Percentiles rank a stretch among this genome's conserved stretches.
Conservation (phyloP, 2,797 vertebrate species). For the Trematomus bernacchii region DNA sequence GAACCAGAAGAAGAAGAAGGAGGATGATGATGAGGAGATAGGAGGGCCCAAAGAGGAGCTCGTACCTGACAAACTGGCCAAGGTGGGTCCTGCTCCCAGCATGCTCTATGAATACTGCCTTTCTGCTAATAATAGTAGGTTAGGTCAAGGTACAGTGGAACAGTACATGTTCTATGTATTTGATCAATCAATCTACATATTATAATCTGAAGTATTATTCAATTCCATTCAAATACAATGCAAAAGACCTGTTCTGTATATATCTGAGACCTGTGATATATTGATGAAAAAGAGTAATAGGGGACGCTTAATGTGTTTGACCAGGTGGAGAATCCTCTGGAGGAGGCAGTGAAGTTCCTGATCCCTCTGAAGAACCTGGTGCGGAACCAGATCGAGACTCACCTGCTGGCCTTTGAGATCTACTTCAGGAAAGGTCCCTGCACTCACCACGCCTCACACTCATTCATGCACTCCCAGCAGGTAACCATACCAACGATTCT, state of each 20-base stretch:
- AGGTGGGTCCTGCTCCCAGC: slow-evolving; percentile 78
- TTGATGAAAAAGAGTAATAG: too few species aligned
- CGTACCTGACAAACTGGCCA: slow-evolving; percentile 93
- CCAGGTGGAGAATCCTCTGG: slow-evolving; percentile 93
- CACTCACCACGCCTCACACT: rapidly evolving
- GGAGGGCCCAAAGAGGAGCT: slow-evolving; percentile 95
- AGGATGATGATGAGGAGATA: slow-evolving; percentile 95
- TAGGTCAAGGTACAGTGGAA: too few species aligned
- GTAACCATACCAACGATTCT: neutral
- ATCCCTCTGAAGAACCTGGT: slow-evolving; percentile 94
- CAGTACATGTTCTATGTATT: too few species aligned
- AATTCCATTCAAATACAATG: too few species aligned
- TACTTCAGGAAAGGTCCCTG: slow-evolving; percentile 94
- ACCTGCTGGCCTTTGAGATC: slow-evolving; percentile 97
- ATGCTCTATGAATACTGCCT: neutral
- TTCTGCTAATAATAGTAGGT: too few species aligned
- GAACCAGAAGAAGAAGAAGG: slow-evolving; percentile 97
- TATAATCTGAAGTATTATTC: too few species aligned
- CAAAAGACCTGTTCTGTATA: too few species aligned
- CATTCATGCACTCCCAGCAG: neutral
- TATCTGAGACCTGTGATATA: too few species aligned
- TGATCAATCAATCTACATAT: too few species aligned
- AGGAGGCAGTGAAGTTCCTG: slow-evolving; percentile 97
- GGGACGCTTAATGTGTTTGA: neutral
- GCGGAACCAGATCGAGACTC: slow-evolving; percentile 95